These are phyloP conservation scores for Leptinotarsa rubiginosa DNA, from an alignment of 2,888 invertebrate genomes.

Conservation along the genomic window DNA sequence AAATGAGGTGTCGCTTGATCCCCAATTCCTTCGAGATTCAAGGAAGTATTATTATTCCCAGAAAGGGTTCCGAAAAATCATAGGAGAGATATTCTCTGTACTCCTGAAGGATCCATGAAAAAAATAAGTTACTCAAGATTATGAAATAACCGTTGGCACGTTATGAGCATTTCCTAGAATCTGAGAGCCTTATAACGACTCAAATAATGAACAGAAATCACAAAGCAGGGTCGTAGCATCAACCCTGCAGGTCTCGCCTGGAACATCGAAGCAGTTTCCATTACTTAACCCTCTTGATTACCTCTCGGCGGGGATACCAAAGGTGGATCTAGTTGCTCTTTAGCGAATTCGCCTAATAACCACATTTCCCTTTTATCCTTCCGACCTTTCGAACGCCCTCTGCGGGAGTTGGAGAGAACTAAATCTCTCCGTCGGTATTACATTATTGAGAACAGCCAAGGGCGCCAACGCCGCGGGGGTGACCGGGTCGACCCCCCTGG, in stretches of 20 bases:
- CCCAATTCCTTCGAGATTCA: no score
- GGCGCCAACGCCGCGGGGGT: neutral
- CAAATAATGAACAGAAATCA: no score
- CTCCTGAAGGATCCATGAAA: no score
- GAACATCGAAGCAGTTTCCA: neutral
- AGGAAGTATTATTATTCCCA: no score
- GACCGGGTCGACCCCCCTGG: neutral
- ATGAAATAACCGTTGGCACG: no score
- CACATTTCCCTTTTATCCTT: constrained; percentile 18
- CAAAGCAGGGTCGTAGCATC: neutral
- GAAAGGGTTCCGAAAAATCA: no score
- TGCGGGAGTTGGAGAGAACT: constrained; percentile 3
- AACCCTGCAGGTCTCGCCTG: neutral
- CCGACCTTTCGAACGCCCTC: constrained; percentile 3
- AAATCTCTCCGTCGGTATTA: constrained; percentile 11
- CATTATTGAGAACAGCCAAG: constrained; percentile 7
- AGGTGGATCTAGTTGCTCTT: constrained; percentile 19
- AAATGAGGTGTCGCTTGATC: no score
- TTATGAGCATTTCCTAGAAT: no score
- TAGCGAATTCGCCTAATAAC: constrained; percentile 12
- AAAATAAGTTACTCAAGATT: no score
- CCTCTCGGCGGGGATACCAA: constrained; percentile 5
- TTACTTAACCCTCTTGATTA: constrained; percentile 14
- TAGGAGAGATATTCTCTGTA: no score
- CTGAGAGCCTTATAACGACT: no score